Evolutionary conservation across 1,140 invertebrate species (phyloP).

Genomic region (Arion vulgaris): DNA sequence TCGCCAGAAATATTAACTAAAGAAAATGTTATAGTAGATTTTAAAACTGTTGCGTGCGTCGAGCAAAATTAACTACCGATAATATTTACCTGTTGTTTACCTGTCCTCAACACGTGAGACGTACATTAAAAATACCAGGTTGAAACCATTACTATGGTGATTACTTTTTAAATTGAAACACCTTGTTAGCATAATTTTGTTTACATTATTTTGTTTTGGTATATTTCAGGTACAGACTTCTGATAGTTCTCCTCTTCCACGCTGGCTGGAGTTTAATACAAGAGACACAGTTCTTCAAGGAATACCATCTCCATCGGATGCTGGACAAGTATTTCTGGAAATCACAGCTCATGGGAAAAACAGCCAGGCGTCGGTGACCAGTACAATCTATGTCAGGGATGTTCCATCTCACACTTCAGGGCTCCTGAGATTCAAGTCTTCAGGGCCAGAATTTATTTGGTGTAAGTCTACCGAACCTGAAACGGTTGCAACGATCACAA

Average conservation of each 20-base stretch:
- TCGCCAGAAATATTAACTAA: too few species aligned
- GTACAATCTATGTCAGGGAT: constrained; percentile 60
- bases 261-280: constrained; percentile 71
- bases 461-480: constrained; percentile 65
- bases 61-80: too few species aligned
- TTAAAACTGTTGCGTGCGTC: too few species aligned
- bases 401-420: constrained; percentile 42
- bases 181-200: too few species aligned
- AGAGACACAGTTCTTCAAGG: constrained; percentile 74
- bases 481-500: constrained; percentile 67
- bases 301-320: constrained; percentile 76
- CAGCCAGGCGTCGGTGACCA: constrained; percentile 56
- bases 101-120: too few species aligned
- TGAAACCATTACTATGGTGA: too few species aligned
- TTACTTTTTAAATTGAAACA: too few species aligned
- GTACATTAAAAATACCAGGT: too few species aligned
- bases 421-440: constrained; percentile 37
- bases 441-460: constrained; percentile 51
- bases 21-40: too few species aligned
- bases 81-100: too few species aligned
- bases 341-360: constrained; percentile 70
- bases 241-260: constrained; percentile 65
- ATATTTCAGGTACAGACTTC: constrained; percentile 69
- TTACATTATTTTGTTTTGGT: background rate
- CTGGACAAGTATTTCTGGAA: constrained; percentile 77